A percentile compares a stretch with the other conserved stretches of the same genome.
phyloP scores from a whole-genome alignment of 1,140 invertebrate genomes.

The Drosophila pallidifrons region DNA sequence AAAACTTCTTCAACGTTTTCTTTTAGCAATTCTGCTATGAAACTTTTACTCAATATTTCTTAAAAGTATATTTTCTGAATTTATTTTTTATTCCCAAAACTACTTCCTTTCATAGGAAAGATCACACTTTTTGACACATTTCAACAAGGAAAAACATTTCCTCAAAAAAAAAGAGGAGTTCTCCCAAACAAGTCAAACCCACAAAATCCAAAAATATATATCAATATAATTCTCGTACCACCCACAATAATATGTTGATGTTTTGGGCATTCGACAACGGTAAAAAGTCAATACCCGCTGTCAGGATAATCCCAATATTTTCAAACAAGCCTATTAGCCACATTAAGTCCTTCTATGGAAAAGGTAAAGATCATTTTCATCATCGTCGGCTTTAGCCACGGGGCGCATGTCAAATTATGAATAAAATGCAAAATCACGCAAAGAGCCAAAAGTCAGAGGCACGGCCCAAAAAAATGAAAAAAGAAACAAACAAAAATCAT shows the following conservation, averaged over 20 bases:
- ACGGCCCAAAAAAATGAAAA: constrained; percentile 34
- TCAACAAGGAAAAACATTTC: background rate
- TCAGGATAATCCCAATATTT: constrained; percentile 83
- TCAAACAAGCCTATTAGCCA: constrained; percentile 81
- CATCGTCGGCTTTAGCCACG: constrained; percentile 84
- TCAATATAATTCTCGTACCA: constrained; percentile 47
- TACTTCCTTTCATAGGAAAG: constrained; percentile 3
- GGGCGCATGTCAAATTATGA: constrained; percentile 84
- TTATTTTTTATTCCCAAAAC: background rate
- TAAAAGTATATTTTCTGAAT: background rate
- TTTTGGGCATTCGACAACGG: constrained; percentile 22
- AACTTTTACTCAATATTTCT: background rate
- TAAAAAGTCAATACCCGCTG: constrained; percentile 57
- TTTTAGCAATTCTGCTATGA: background rate
- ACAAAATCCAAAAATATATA: constrained; percentile 23
- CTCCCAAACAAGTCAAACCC: constrained; percentile 36
- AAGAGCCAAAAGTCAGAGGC: constrained; percentile 69
- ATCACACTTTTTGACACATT: constrained; percentile 19
- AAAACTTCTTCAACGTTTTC: too few relatives aligned
- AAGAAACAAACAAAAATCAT: constrained; percentile 5
- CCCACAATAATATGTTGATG: constrained; percentile 44
- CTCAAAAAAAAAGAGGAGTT: constrained; percentile 3
- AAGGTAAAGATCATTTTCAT: constrained; percentile 78
- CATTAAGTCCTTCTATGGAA: constrained; percentile 80
- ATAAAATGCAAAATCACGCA: constrained; percentile 83